Base-by-base conservation (phyloP, 37 sponge, comb jelly and placozoan species). In the Theonella swinhoei region DNA sequence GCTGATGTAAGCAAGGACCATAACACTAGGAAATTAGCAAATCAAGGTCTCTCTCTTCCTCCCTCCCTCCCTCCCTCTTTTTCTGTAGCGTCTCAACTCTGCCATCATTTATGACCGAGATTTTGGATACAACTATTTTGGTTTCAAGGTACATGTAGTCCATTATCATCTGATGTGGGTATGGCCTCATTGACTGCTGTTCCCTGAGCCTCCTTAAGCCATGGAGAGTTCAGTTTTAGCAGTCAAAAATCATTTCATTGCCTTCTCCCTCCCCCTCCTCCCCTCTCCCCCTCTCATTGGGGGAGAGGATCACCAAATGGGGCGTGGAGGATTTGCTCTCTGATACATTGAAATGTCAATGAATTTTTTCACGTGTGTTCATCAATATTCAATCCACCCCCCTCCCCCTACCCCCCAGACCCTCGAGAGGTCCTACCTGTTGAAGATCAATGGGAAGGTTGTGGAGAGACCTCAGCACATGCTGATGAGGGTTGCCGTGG, bases 401-500 rank as follows among this genome's bases (percentile, higher is more conserved):
- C 70, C 26, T 29, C 34, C 70, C 11, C 37, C 36, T 0, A 29
- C 25, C n/a, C n/a, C 35, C 24, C 75, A 91, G 93, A 98, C 99
- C 23, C 87, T 98, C 61, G 99, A 98, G 83, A 80, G 93, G 71
- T 94, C 97, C 26, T 98, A 98, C 68, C 88, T 98, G 9, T 82
- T 98, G 70, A 96, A 90, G 70, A 96, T 98, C 25, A 73, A 92
- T 73, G 93, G 95, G 17, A 96, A 96, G 88, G 92, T 94, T 95
- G 0, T 59, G 22, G 99, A 99, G 81, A 85, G 99, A 25, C 99
- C 99, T 25, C 99, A 99, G 90, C 99, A 99, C 60, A 94, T 99
- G 95, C 54, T 99, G 72, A 99, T 99, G 99, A 42, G 99, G 19
- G 99, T 99, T 3, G 87, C 99, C 23, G 90, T 99, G 62, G 99